Base-by-base conservation (phyloP, 1,140 invertebrate species). In the Lucilia cuprina region DNA sequence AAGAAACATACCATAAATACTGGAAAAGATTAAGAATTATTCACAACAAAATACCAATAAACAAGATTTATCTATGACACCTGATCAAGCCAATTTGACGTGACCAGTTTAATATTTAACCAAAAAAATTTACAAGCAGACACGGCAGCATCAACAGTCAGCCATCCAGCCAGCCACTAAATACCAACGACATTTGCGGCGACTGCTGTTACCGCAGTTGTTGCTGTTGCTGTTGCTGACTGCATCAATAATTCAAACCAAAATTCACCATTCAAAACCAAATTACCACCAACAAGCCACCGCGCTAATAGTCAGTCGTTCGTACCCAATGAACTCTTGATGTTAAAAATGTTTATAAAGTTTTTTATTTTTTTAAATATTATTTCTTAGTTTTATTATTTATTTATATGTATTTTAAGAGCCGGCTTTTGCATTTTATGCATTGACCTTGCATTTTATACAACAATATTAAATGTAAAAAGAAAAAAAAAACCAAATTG, bases 81-180 rank as follows among this genome's bases (percentile, higher is more conserved):
- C 65, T 70, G 65, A 70, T 70, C 65, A 70, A 70, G 65, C n/a
- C 65, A 70, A 70, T 70, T 70, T 70, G 65, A 70, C 65, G n/a
- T 70, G 65, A 21, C 65, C 21, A 70, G 65, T 70, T 70, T 70
- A 70, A 21, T 70, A 70, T 70, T 55, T 55, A 55, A 55, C 50
- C 50, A 60, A 60, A n/a, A 17, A 60, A n/a, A 60, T n/a, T 17
- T 60, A 60, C 55, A 60, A 10, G 9, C 19, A 70, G 50, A 17
- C 12, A 55, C 13, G 17, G 50, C 50, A 55, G 17, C 50, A 55
- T 13, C 50, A 55, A 1, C 50, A 55, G 50, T 5, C 50, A 55
- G 50, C 17, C 25, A 30, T 49, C 13, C 49, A 49, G 49, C 49
- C 13, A 30, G 49, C 49, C 17, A 55, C 0, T 5, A 55, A 55